Conservation (phyloP, 2,888 invertebrate genomes). For the Erebia ligea region DNA sequence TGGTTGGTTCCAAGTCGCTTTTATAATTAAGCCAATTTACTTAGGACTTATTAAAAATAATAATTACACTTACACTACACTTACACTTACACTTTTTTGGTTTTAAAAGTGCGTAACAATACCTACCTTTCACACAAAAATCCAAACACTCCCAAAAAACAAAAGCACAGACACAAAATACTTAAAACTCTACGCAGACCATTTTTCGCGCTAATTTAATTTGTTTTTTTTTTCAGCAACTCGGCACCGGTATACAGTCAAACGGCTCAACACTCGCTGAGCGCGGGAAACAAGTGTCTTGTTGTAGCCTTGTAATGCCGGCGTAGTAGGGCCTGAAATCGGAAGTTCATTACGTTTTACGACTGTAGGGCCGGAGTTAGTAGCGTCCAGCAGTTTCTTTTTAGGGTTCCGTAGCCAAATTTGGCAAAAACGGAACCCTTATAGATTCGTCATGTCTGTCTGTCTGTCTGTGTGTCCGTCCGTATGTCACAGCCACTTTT, state of each 20-base stretch:
- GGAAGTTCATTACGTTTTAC: constrained; percentile 24
- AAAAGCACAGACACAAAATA: background rate
- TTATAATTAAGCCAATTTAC: no score
- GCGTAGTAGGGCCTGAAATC: constrained; percentile 21
- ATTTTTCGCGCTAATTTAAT: constrained; percentile 14
- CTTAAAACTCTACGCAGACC: background rate
- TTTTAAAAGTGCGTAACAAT: no score
- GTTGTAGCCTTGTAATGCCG: constrained; percentile 33
- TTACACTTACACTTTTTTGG: no score
- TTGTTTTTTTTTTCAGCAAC: constrained; percentile 10
- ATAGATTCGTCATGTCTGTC: no score
- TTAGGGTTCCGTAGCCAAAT: no score
- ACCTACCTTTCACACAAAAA: constrained; percentile 2
- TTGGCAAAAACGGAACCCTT: no score
- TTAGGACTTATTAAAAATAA: no score
- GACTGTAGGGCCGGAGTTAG: background rate
- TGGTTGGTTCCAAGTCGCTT: no score
- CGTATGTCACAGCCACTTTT: no score
- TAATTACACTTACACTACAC: no score
- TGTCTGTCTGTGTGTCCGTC: no score
- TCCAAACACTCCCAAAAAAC: constrained; percentile 4
- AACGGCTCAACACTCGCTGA: constrained; percentile 41
- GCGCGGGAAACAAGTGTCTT: constrained; percentile 44
- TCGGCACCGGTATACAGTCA: constrained; percentile 27
- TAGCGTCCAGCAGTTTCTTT: background rate